Evolutionary conservation across 1,140 invertebrate genomes (phyloP).

Genomic region (Drosophila grimshawi): DNA sequence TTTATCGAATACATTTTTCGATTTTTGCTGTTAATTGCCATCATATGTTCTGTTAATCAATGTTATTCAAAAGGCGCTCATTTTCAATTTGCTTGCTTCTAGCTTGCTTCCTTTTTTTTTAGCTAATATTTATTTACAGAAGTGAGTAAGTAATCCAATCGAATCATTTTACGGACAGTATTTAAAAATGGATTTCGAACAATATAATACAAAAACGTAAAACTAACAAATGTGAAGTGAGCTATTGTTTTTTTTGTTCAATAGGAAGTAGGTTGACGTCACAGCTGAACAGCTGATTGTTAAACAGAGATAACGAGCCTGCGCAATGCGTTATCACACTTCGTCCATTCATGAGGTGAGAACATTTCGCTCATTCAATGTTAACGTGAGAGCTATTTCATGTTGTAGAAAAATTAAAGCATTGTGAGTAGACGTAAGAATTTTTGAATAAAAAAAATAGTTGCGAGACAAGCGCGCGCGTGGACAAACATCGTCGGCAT

Average conservation of each 20-base stretch:
- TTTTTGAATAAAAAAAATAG: conserved; percentile 38
- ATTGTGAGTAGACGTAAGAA: conserved; percentile 40
- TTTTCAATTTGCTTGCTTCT: not conserved
- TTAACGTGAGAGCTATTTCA: conserved; percentile 1
- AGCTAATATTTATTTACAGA: not conserved
- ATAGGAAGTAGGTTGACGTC: not conserved
- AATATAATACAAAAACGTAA: no score
- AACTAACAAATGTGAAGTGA: not conserved
- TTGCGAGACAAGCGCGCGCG: conserved; percentile 58
- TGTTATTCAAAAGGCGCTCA: not conserved
- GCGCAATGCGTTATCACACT: not conserved
- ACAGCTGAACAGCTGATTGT: not conserved
- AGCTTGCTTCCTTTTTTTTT: not conserved
- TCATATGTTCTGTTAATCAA: not conserved
- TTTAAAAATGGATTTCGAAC: not conserved
- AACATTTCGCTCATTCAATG: conserved; percentile 8
- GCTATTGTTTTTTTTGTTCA: not conserved
- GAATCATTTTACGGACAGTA: not conserved
- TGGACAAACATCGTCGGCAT: conserved; percentile 56
- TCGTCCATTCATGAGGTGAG: not conserved
- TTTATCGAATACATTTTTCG: not conserved
- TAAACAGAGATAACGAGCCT: not conserved
- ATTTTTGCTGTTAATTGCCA: not conserved
- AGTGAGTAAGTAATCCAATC: not conserved
- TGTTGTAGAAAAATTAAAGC: conserved; percentile 9